These are phyloP conservation scores for Meloidogyne chitwoodi DNA, from an alignment of 1,140 invertebrate species.

Conservation along the genomic window DNA sequence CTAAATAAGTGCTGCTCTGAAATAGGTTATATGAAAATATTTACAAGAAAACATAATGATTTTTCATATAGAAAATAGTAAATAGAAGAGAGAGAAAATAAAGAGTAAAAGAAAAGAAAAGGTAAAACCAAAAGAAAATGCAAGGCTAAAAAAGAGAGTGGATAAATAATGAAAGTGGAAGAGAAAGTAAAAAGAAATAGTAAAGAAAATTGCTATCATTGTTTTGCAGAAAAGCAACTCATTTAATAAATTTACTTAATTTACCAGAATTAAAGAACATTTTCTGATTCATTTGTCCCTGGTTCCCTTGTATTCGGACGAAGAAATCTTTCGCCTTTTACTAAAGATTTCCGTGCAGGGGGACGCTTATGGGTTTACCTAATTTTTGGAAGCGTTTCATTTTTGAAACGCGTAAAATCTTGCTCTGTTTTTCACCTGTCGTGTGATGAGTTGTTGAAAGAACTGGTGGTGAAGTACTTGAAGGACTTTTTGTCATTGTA, in stretches of 20 bases:
- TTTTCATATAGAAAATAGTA: background rate
- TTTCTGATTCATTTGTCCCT: background rate
- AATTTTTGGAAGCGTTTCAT: slow-evolving; percentile 3
- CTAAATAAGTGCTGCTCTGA: background rate
- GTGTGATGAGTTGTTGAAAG: no score
- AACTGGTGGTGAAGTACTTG: no score
- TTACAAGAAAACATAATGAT: background rate
- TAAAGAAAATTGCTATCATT: background rate
- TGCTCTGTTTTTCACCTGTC: background rate
- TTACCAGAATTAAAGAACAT: background rate
- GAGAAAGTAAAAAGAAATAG: background rate
- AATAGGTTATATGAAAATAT: background rate
- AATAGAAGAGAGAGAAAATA: background rate
- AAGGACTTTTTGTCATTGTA: no score
- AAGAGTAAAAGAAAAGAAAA: background rate
- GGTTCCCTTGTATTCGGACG: slow-evolving; percentile 12
- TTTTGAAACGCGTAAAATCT: background rate
- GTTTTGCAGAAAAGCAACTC: background rate
- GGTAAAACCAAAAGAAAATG: background rate
- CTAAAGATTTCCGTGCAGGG: slow-evolving; percentile 41
- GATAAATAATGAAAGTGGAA: no score
- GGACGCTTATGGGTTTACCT: slow-evolving; percentile 28
- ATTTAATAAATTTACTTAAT: background rate
- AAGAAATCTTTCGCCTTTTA: slow-evolving; percentile 41
- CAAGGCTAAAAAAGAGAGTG: background rate